phyloP scores from a whole-genome alignment of 2,888 invertebrate species.

The Pedicia rivosa region DNA sequence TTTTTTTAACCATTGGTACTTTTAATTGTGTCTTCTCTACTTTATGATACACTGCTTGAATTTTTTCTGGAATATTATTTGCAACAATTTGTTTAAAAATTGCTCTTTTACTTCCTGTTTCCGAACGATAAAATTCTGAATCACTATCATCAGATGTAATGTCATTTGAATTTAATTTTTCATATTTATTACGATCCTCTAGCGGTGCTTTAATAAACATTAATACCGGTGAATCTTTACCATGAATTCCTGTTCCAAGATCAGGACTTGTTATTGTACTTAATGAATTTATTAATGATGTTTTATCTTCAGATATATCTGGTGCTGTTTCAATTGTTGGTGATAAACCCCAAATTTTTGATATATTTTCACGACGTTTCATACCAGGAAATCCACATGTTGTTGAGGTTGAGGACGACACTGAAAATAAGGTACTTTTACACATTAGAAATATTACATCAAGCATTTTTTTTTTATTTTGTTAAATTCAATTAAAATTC shows the following conservation, averaged over 20 bases:
- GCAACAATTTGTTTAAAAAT: slow-evolving; percentile 31
- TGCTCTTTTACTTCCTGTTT: slow-evolving; percentile 23
- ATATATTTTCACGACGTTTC: not conserved
- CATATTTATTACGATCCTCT: slow-evolving; percentile 61
- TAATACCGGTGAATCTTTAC: slow-evolving; percentile 1
- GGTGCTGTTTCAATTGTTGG: slow-evolving; percentile 27
- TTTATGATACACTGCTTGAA: slow-evolving; percentile 36
- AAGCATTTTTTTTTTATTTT: not conserved
- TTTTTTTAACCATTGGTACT: slow-evolving; percentile 31
- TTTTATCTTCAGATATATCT: slow-evolving; percentile 22
- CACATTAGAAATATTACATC: slow-evolving; percentile 3
- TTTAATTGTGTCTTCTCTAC: slow-evolving; percentile 30
- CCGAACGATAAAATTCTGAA: slow-evolving; percentile 29
- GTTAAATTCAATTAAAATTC: not conserved
- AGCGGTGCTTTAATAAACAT: slow-evolving; percentile 36
- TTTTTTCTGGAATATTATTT: slow-evolving; percentile 36
- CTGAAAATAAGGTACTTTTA: slow-evolving; percentile 4
- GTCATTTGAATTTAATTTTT: slow-evolving; percentile 50
- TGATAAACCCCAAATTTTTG: slow-evolving; percentile 23
- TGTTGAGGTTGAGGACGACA: no score
- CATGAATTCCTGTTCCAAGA: not conserved
- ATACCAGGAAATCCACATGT: not conserved
- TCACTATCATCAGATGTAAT: slow-evolving; percentile 38
- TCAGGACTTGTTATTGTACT: not conserved
- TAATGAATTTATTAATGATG: slow-evolving; percentile 16